Evolutionary conservation across 2,797 vertebrate species (phyloP).

Genomic region (Micropoecilia bifurca): DNA sequence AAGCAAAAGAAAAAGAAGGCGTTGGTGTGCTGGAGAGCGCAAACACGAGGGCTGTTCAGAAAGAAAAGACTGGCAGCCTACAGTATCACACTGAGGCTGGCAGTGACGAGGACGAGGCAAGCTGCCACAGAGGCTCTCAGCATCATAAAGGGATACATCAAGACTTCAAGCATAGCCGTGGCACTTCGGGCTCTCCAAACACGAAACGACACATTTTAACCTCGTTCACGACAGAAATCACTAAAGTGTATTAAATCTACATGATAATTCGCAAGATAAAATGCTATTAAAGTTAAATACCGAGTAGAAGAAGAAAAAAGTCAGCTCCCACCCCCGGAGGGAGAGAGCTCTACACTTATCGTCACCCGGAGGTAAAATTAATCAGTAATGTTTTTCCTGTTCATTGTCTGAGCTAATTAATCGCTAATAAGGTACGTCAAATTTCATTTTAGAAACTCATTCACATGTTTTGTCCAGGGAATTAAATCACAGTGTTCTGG

Average conservation of each 20-base stretch:
- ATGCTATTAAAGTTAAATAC: constrained; percentile 9
- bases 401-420: constrained; percentile 60
- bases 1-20: constrained; percentile 30
- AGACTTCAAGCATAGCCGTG: constrained; percentile 35
- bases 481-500: constrained; percentile 39
- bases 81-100: constrained; percentile 42
- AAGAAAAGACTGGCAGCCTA: constrained; percentile 33
- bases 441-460: constrained; percentile 46
- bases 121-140: constrained; percentile 73
- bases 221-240: constrained; percentile 17
- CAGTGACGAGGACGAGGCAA: constrained; percentile 58
- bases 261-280: constrained; percentile 6
- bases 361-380: constrained; percentile 36
- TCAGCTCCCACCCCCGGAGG: constrained; percentile 21
- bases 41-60: constrained; percentile 19
- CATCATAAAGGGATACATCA: constrained; percentile 70
- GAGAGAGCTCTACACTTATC: constrained; percentile 25
- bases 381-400: constrained; percentile 55
- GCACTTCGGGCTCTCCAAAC: constrained; percentile 16
- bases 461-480: constrained; percentile 27
- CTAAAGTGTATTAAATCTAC: constrained; percentile 35
- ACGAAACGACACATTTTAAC: constrained; percentile 47
- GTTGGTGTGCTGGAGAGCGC: constrained; percentile 20
- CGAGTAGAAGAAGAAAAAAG: not conserved
- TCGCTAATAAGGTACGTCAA: constrained; percentile 65